Evolutionary conservation across 1,140 invertebrate genomes (phyloP).

Genomic region (Apis mellifera): DNA sequence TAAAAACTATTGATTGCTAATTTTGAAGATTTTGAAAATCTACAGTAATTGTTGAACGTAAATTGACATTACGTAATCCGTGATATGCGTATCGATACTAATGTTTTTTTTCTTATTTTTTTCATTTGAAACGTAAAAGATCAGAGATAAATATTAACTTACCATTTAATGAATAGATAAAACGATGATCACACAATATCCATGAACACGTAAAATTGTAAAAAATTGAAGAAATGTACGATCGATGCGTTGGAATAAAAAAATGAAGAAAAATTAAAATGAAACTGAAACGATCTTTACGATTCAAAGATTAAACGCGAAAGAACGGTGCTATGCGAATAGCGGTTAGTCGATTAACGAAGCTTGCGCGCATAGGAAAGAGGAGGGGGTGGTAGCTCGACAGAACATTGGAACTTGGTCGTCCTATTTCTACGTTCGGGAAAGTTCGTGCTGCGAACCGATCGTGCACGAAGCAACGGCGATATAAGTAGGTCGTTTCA

Average conservation of each 20-base stretch:
- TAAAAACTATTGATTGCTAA: neutral
- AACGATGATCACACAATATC: too few species aligned
- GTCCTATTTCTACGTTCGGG: conserved; percentile 79
- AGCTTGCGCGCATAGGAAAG: conserved; percentile 27
- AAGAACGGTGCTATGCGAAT: conserved; percentile 35
- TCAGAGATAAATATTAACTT: neutral
- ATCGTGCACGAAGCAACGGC: conserved; percentile 71
- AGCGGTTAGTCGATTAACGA: conserved; percentile 61
- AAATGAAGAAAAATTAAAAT: neutral
- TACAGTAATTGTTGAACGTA: too few species aligned
- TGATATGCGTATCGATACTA: neutral
- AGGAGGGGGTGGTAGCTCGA: conserved; percentile 38
- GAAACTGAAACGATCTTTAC: neutral
- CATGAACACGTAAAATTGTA: too few species aligned
- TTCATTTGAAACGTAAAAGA: neutral
- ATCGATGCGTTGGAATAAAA: neutral
- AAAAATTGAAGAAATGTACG: neutral
- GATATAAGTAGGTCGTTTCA: conserved; percentile 80
- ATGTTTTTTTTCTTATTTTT: too few species aligned
- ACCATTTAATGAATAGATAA: neutral
- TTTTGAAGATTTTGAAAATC: neutral
- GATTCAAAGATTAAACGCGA: conserved; percentile 41
- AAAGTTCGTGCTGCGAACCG: conserved; percentile 71
- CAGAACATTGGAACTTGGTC: conserved; percentile 61
- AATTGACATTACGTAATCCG: conserved; percentile 48